These are phyloP conservation scores for Phalloptychus januarius DNA, from an alignment of 2,797 vertebrate species.

Conservation along the genomic window DNA sequence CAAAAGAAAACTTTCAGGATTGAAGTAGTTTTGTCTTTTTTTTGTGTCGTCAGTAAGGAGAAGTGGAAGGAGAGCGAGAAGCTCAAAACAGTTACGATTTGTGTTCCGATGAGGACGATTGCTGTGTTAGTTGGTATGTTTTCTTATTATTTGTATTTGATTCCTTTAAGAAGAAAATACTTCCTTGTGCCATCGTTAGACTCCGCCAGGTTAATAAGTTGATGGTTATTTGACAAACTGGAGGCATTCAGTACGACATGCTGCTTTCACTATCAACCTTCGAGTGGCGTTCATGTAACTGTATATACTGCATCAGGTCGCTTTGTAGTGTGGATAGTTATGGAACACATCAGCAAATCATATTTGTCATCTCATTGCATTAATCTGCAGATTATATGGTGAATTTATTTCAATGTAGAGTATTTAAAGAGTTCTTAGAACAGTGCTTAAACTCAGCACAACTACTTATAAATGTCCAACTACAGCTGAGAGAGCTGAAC, in stretches of 20 bases:
- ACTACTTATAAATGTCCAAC: background rate
- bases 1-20: background rate
- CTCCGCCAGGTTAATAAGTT: background rate
- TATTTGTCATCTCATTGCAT: background rate
- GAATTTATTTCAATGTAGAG: background rate
- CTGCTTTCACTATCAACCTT: background rate
- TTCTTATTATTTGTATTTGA: background rate
- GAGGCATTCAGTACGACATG: background rate
- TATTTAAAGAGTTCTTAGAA: slow-evolving; percentile 1
- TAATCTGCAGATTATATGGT: background rate
- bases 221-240: background rate
- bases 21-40: background rate
- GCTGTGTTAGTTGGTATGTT: background rate
- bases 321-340: background rate
- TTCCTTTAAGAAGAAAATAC: background rate
- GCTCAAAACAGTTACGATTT: background rate
- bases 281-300: background rate
- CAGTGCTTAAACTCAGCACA: background rate
- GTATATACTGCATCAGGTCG: background rate
- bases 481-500: background rate
- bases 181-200: background rate
- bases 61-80: background rate
- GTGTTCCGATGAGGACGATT: background rate
- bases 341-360: background rate
- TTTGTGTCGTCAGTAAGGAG: background rate